These are phyloP conservation scores for Sandelia bainsii DNA, from an alignment of 2,797 vertebrate species.

Conservation along the genomic window DNA sequence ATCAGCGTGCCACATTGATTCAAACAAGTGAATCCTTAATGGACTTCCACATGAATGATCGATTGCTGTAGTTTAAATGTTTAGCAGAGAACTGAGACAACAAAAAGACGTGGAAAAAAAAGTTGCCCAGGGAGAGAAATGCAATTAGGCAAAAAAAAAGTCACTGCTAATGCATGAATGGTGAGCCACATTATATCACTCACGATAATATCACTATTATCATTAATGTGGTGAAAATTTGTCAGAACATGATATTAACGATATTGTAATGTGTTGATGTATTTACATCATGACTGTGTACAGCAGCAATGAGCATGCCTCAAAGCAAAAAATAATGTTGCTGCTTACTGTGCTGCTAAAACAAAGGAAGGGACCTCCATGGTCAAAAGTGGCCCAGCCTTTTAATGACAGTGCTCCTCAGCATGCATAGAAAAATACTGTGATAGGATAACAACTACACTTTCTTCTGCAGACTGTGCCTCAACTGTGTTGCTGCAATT, in stretches of 20 bases:
- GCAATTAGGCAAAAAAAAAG: not conserved
- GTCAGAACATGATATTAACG: not conserved
- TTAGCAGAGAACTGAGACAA: not conserved
- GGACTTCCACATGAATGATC: constrained; percentile 35
- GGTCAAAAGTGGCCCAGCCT: too few relatives aligned
- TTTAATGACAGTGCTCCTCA: not conserved
- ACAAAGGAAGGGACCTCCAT: not conserved
- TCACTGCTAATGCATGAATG: not conserved
- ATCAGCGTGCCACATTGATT: constrained; percentile 38
- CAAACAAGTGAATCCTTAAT: constrained; percentile 32
- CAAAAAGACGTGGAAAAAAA: not conserved
- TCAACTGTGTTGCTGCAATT: not conserved
- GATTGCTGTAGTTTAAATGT: constrained; percentile 25
- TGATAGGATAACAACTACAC: too few relatives aligned
- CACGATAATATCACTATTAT: not conserved
- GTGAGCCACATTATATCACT: not conserved
- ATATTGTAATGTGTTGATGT: not conserved
- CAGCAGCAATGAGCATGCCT: not conserved
- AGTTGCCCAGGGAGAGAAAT: not conserved
- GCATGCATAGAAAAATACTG: not conserved
- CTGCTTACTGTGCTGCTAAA: not conserved
- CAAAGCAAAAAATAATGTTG: constrained; percentile 8
- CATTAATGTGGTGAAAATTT: not conserved
- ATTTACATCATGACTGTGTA: not conserved
- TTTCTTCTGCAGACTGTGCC: not conserved